Percentiles rank a stretch among this genome's conserved stretches.
Conservation (phyloP, 2,888 invertebrate genomes). For the Melinaea marsaeus region DNA sequence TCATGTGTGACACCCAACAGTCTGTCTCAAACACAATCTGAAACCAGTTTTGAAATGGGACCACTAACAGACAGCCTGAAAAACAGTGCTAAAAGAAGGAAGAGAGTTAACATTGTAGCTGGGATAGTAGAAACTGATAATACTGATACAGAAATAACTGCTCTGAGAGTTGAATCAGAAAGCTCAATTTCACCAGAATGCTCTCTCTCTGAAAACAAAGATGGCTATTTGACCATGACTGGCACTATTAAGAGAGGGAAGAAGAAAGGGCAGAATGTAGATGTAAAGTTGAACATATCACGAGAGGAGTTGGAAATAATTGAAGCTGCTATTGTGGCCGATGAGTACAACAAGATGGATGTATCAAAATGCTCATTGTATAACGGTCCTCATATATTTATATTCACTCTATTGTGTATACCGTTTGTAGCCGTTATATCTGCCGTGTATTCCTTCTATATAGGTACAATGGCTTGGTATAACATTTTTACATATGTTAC, state of each 20-base stretch:
- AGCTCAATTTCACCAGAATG: conserved; percentile 75
- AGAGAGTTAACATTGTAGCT: conserved; percentile 80
- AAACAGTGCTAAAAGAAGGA: conserved; percentile 75
- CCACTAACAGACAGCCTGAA: conserved; percentile 66
- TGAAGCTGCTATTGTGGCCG: conserved; percentile 80
- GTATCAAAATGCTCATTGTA: conserved; percentile 76
- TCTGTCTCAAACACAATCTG: conserved; percentile 71
- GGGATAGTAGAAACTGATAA: conserved; percentile 66
- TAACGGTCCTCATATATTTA: conserved; percentile 81
- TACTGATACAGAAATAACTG: conserved; percentile 64
- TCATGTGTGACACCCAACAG: conserved; percentile 67
- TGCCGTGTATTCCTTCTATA: conserved; percentile 83
- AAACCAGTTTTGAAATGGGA: conserved; percentile 72
- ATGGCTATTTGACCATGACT: conserved; percentile 82
- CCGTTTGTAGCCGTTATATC: conserved; percentile 82
- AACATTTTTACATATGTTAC: conserved; percentile 84
- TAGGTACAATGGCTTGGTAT: conserved; percentile 87
- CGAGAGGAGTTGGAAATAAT: conserved; percentile 83
- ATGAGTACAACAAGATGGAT: conserved; percentile 76
- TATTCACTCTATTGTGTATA: conserved; percentile 80
- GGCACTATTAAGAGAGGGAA: conserved; percentile 85
- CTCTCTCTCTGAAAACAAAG: conserved; percentile 74
- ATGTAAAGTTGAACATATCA: conserved; percentile 84
- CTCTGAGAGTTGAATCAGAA: conserved; percentile 64
- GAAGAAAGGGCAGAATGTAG: conserved; percentile 84